Base-by-base conservation (phyloP, 2,113 vertebrate genomes). In the Epinephelus cyanopodus region DNA sequence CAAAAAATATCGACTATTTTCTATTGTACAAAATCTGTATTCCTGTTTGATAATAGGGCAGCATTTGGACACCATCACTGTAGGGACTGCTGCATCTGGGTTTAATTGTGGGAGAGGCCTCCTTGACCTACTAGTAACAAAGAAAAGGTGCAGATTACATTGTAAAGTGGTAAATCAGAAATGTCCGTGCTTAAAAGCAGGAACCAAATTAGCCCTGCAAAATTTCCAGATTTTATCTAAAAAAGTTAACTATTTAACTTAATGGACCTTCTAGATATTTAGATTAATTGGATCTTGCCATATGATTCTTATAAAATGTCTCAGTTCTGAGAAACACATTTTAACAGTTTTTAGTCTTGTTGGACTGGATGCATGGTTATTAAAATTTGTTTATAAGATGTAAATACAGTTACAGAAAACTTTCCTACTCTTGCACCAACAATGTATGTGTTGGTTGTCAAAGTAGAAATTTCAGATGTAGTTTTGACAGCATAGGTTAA, bases 41-140 rank as follows among this genome's bases (percentile, higher is more conserved):
- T 66, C 23, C 19, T 27, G 2, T 60, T 66, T 73, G 5, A 47
- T 61, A 54, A 2, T 2, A n/a, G 14, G 69, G 19, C 33, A 15
- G 21, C 27, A 14, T 64, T 76, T 57, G 25, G 45, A 72, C 39
- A n/a, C 25, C 0, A 2, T 58, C 17, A 42, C 45, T 39, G 19
- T 17, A 10, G 17, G 48, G 25, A 37, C 21, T 37, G 42, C 42
- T 50, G 21, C 75, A 67, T 67, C 53, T 68, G 47, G 45, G 33
- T 84, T 73, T 27, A 2, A 67, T 84, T 79, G 25, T 18, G 23
- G 21, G 67, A n/a, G 61, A 78, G 67, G 61, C 81, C 50, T 79
- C 67, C 61, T 83, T 67, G 74, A 66, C 81, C 54, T 54, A 29
- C 14, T 29, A 33, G 14, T 52, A 78, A 53, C n/a, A 72, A 72